A percentile compares a stretch with the other conserved stretches of the same genome.
phyloP scores from a whole-genome alignment of 2,113 vertebrate species.

The Anolis carolinensis region DNA sequence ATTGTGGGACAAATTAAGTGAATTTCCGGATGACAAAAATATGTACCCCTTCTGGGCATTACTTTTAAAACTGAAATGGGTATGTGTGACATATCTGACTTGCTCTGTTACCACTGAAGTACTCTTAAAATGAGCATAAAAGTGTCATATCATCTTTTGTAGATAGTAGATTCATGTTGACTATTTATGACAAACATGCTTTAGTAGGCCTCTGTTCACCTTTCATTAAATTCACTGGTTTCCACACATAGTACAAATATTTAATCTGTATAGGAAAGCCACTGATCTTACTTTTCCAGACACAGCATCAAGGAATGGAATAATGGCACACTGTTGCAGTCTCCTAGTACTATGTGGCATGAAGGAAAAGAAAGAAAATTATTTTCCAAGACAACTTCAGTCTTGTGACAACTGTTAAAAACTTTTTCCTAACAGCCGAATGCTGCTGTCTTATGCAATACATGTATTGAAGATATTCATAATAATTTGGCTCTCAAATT shows the following conservation, averaged over 20 bases:
- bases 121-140: neutral
- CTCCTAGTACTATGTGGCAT: neutral
- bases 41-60: neutral
- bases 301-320: conserved; percentile 10
- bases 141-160: neutral
- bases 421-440: neutral
- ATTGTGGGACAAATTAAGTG: conserved; percentile 17
- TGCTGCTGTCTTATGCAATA: neutral
- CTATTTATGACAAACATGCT: neutral
- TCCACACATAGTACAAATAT: neutral
- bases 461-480: conserved; percentile 3
- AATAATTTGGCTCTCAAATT: neutral
- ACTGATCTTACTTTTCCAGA: conserved; percentile 4
- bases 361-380: neutral
- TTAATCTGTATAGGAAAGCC: conserved; percentile 12
- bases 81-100: conserved; percentile 6
- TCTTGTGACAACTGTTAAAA: conserved; percentile 9
- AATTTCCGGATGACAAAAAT: conserved; percentile 14
- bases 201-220: neutral
- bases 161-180: neutral
- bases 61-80: conserved; percentile 17
- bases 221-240: neutral
- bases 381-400: neutral
- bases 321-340: neutral
- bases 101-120: neutral